Percentiles rank a stretch among this genome's conserved stretches.
Evolutionary conservation across 2,113 vertebrate species (phyloP).

Genomic region (Antechinus stuartii): DNA sequence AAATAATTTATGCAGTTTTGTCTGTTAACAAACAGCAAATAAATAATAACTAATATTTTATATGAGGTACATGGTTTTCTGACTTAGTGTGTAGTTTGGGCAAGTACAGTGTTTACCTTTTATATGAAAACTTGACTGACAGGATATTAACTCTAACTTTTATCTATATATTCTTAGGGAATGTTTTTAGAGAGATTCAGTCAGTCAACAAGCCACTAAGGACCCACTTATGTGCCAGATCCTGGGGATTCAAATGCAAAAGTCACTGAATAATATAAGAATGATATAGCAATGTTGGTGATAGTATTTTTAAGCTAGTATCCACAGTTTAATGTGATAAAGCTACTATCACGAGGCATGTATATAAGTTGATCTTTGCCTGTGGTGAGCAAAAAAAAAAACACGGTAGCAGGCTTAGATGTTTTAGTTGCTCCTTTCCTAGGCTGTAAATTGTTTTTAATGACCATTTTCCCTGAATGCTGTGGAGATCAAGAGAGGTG

Average conservation of each 20-base stretch:
- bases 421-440: background rate
- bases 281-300: background rate
- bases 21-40: background rate
- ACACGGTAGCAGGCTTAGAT: background rate
- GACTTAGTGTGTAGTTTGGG: background rate
- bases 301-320: background rate
- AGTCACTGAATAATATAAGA: background rate
- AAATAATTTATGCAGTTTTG: background rate
- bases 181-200: background rate
- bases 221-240: background rate
- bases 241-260: background rate
- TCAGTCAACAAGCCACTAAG: background rate
- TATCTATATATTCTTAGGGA: background rate
- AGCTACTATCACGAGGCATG: background rate
- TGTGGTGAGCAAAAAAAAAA: background rate
- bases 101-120: background rate
- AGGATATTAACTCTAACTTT: background rate
- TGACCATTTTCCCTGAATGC: background rate
- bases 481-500: background rate
- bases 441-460: background rate
- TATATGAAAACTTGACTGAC: background rate
- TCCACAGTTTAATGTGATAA: background rate
- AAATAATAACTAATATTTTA: background rate
- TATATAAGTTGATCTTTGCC: background rate
- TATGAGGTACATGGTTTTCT: background rate